These are phyloP conservation scores for Siderastrea radians DNA, from an alignment of 92 coral and sea anemone genomes.

Conservation along the genomic window DNA sequence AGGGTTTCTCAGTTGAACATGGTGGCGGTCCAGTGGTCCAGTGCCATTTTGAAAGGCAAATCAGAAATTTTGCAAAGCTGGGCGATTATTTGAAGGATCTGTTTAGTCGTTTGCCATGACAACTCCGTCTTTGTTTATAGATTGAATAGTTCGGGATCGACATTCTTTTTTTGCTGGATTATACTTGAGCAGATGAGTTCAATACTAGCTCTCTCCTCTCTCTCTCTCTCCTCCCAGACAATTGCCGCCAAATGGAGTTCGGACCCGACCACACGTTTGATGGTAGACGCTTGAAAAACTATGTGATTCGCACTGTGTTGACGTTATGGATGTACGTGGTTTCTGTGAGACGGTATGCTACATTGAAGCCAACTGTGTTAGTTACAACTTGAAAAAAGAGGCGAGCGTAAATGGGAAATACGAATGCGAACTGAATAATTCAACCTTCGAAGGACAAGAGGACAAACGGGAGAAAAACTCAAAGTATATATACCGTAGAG, in stretches of 20 bases:
- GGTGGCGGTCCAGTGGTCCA: too few relatives aligned
- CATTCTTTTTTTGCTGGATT: too few relatives aligned
- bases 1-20: too few relatives aligned
- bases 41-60: too few relatives aligned
- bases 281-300: constrained; percentile 2
- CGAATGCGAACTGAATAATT: constrained; percentile 29
- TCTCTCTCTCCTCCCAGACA: too few relatives aligned
- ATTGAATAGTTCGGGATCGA: too few relatives aligned
- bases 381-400: neutral
- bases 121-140: too few relatives aligned
- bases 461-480: neutral
- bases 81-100: too few relatives aligned
- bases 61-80: too few relatives aligned
- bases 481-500: constrained; percentile 10
- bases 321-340: neutral
- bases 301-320: neutral
- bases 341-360: constrained; percentile 21
- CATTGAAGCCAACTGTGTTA: constrained; percentile 22
- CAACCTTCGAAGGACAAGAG: constrained; percentile 18
- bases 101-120: too few relatives aligned
- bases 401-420: neutral
- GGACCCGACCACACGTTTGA: neutral
- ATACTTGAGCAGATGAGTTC: too few relatives aligned
- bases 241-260: constrained; percentile 9
- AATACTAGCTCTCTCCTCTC: neutral